Evolutionary conservation across 2,797 vertebrate species (phyloP).

Genomic region (Gymnothorax javanicus): DNA sequence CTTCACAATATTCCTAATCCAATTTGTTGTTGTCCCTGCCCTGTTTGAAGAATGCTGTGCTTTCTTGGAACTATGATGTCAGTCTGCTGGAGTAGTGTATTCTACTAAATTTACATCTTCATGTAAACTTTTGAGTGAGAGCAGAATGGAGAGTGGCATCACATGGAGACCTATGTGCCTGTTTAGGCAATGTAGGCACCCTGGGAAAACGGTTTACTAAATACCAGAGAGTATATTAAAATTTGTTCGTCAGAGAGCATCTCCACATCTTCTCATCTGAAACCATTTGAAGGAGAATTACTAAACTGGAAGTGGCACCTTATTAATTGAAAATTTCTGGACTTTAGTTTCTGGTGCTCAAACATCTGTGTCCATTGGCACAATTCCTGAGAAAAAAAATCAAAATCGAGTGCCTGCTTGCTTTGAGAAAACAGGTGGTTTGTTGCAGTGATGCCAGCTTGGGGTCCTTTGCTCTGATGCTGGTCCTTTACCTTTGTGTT

Average conservation of each 20-base stretch:
- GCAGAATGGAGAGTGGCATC: not conserved
- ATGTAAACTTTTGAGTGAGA: not conserved
- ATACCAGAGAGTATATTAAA: not conserved
- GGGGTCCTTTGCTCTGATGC: constrained; percentile 26
- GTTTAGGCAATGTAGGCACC: not conserved
- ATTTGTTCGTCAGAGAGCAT: not conserved
- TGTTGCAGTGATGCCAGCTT: constrained; percentile 45
- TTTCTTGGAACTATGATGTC: not conserved
- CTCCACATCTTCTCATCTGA: not conserved
- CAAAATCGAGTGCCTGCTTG: constrained; percentile 13
- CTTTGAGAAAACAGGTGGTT: constrained; percentile 43
- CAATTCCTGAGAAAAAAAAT: not conserved
- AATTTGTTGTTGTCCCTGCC: not conserved
- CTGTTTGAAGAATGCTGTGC: not conserved
- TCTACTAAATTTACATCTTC: not conserved
- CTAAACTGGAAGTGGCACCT: not conserved
- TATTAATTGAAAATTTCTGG: not conserved
- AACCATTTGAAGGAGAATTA: not conserved
- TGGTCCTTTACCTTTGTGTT: constrained; percentile 52
- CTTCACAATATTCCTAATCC: not conserved
- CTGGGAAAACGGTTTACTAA: not conserved
- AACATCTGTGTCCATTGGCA: not conserved
- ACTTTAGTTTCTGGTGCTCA: not conserved
- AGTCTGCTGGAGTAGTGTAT: not conserved
- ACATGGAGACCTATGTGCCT: not conserved